These are phyloP conservation scores for Myanophis thanlyinensis DNA, from an alignment of 2,113 vertebrate species.

Conservation along the genomic window DNA sequence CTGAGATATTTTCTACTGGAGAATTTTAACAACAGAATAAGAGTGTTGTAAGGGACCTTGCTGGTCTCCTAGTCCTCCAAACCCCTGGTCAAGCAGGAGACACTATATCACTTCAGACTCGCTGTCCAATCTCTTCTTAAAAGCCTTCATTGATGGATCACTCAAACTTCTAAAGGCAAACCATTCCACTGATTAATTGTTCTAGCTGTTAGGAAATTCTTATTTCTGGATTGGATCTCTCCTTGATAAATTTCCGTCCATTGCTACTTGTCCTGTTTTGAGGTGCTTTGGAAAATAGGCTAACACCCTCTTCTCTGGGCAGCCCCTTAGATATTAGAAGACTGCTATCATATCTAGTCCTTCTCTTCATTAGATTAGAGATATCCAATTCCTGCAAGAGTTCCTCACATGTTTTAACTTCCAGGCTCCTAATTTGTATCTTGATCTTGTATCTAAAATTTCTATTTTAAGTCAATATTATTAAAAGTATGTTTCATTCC, in stretches of 20 bases:
- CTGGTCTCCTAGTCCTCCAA: neutral
- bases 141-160: neutral
- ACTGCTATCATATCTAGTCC: neutral
- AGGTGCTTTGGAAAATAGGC: neutral
- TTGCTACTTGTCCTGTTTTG: neutral
- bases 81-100: neutral
- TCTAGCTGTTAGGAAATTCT: neutral
- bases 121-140: neutral
- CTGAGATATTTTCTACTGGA: neutral
- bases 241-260: neutral
- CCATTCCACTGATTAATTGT: neutral
- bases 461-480: neutral
- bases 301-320: neutral
- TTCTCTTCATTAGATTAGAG: neutral
- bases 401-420: neutral
- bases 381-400: neutral
- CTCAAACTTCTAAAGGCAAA: neutral
- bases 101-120: neutral
- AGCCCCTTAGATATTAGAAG: neutral
- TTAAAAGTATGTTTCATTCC: neutral
- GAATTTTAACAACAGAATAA: neutral
- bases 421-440: neutral
- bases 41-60: neutral
- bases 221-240: neutral
- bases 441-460: neutral